Base-by-base conservation (phyloP, 2,888 invertebrate genomes). In the Drosophila paucipuncta region DNA sequence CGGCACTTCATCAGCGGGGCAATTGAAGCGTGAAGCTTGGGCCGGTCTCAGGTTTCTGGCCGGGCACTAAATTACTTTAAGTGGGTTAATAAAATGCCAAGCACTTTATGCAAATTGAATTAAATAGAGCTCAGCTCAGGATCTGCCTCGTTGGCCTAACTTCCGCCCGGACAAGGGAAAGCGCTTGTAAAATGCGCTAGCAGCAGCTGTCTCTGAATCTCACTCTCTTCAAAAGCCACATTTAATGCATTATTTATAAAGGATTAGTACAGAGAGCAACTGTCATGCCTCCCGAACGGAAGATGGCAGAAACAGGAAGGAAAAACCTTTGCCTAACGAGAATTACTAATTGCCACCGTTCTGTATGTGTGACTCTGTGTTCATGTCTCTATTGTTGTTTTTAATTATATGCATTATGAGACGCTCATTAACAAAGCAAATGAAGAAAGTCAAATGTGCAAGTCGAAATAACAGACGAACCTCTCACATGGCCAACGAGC, bases 221-320 rank as follows among this genome's bases (percentile, higher is more conserved):
- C 33, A 28, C 33, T 22, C 43, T 28, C 28, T 28, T 41, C 68
- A 33, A 50, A 68, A 64, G 58, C 62, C 58, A 72, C 78, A 86
- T 78, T 83, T 89, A 86, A 85, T 90, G 85, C 85, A 85, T 85
- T 85, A 85, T 85, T 88, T 85, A 90, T 88, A 85, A 88, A 88
- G 85, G 90, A 88, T 90, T 88, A 87, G 64, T 70, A 60, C 66
- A 39, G 70, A 61, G 80, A 80, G 73, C 78, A 73, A 80, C 61
- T 81, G 78, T 85, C 81, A 73, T 79, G 75, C 78, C 68, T 71
- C 59, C 68, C 54, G 67, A 84, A 59, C 76, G 76, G 72, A 73
- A 63, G 73, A 57, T 58, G 70, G 76, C 83, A 65, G 68, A 83
- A 83, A 77, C 87, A 84, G 89, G 89, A 89, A 86, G 87, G 77